Conservation (phyloP, 2,888 invertebrate genomes). For the Hypolimnas misippus region DNA sequence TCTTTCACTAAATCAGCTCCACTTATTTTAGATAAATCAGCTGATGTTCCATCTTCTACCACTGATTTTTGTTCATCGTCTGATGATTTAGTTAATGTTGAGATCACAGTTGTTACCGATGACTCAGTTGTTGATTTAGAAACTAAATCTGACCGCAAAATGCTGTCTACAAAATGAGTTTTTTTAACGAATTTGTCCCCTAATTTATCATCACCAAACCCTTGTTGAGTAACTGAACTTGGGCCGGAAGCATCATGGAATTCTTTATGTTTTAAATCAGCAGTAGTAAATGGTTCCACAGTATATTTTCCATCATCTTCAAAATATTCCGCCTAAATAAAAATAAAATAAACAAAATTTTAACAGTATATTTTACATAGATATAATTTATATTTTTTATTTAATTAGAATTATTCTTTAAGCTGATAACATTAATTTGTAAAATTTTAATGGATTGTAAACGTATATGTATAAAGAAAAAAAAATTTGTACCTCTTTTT, state of each 20-base stretch:
- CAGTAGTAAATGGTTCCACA: constrained; percentile 49
- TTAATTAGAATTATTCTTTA: too few species aligned
- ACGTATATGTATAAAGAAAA: too few species aligned
- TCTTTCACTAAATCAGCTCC: constrained; percentile 76
- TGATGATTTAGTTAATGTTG: constrained; percentile 76
- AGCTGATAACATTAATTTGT: too few species aligned
- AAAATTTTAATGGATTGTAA: too few species aligned
- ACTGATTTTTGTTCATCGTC: constrained; percentile 78
- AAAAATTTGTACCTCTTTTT: constrained; percentile 82
- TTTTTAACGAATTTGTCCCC: constrained; percentile 58
- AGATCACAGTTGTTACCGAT: constrained; percentile 76
- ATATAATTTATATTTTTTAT: too few species aligned
- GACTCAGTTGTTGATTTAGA: constrained; percentile 81
- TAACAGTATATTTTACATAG: too few species aligned
- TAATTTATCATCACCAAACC: constrained; percentile 53
- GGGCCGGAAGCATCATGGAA: constrained; percentile 49
- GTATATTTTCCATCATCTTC: constrained; percentile 63
- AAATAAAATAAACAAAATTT: constrained; percentile 23
- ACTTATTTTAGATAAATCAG: constrained; percentile 77
- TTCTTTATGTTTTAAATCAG: constrained; percentile 40
- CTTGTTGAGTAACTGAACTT: constrained; percentile 50
- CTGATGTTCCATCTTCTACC: constrained; percentile 75
- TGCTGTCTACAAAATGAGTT: constrained; percentile 63
- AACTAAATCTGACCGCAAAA: constrained; percentile 65
- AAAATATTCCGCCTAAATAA: constrained; percentile 70